Percentiles rank a stretch among this genome's conserved stretches.
Evolutionary conservation across 2,888 invertebrate genomes (phyloP).

Genomic region (Agrochola lota): DNA sequence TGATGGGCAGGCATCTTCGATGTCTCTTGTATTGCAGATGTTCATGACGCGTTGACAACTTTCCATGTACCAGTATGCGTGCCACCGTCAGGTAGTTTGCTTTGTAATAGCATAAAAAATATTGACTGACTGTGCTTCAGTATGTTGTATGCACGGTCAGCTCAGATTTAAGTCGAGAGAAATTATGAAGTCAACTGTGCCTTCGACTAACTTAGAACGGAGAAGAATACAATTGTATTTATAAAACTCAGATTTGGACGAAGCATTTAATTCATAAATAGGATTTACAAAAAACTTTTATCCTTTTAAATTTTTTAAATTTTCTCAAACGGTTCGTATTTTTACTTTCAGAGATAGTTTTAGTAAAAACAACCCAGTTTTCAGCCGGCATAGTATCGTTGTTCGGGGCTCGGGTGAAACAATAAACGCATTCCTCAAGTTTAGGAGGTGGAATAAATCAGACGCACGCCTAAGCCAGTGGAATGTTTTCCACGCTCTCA

Average conservation of each 20-base stretch:
- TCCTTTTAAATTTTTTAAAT: no score
- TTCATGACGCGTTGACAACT: no score
- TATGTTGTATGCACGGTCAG: no score
- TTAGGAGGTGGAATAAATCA: conserved; percentile 55
- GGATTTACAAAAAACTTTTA: no score
- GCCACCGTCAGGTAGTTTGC: no score
- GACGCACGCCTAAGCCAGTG: conserved; percentile 5
- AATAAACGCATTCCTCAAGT: conserved; percentile 61
- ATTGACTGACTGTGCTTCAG: no score
- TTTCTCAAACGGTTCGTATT: background rate
- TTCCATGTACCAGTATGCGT: no score
- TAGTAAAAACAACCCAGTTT: conserved; percentile 3
- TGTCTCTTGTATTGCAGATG: background rate
- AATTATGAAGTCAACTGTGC: background rate
- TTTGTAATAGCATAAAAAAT: no score
- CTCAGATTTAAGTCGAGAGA: background rate
- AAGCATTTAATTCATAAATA: background rate
- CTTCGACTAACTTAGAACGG: no score
- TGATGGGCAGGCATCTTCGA: no score
- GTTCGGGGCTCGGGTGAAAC: conserved; percentile 17
- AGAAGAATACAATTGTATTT: background rate
- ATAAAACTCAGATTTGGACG: no score
- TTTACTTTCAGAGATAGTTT: background rate
- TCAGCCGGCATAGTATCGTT: conserved; percentile 11
- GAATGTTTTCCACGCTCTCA: conserved; percentile 22